These are phyloP conservation scores for Myxocyprinus asiaticus DNA, from an alignment of 2,113 vertebrate species.

Conservation along the genomic window DNA sequence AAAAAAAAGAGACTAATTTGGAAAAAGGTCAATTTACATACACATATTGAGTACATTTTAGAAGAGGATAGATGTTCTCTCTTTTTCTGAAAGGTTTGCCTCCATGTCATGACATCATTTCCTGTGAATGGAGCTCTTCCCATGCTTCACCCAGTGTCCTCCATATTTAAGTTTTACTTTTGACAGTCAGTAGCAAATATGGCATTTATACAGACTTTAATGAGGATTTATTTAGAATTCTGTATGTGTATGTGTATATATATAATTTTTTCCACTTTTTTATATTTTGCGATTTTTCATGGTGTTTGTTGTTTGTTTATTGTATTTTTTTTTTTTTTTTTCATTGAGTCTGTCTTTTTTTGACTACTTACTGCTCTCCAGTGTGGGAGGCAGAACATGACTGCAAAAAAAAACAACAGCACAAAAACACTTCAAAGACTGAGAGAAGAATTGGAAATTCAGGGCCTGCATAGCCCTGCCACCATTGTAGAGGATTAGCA, in stretches of 20 bases:
- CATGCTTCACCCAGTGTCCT: constrained; percentile 57
- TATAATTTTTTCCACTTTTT: constrained; percentile 13
- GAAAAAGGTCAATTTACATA: constrained; percentile 52
- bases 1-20: constrained; percentile 63
- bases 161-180: constrained; percentile 74
- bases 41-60: background rate
- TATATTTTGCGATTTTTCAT: constrained; percentile 45
- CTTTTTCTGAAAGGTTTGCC: constrained; percentile 21
- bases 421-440: constrained; percentile 65
- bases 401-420: constrained; percentile 77
- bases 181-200: constrained; percentile 84
- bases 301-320: constrained; percentile 48
- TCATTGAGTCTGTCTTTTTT: constrained; percentile 38
- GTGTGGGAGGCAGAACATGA: constrained; percentile 63
- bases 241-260: constrained; percentile 64
- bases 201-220: constrained; percentile 74
- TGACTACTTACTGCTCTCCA: constrained; percentile 48
- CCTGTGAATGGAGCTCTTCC: constrained; percentile 43
- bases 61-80: constrained; percentile 23
- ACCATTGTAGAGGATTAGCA: constrained; percentile 53
- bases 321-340: constrained; percentile 40
- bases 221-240: constrained; percentile 65
- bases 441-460: constrained; percentile 69
- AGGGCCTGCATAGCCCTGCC: constrained; percentile 51
- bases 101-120: constrained; percentile 48